phyloP scores from a whole-genome alignment of 1,140 invertebrate species.

The Drosophila sp. region DNA sequence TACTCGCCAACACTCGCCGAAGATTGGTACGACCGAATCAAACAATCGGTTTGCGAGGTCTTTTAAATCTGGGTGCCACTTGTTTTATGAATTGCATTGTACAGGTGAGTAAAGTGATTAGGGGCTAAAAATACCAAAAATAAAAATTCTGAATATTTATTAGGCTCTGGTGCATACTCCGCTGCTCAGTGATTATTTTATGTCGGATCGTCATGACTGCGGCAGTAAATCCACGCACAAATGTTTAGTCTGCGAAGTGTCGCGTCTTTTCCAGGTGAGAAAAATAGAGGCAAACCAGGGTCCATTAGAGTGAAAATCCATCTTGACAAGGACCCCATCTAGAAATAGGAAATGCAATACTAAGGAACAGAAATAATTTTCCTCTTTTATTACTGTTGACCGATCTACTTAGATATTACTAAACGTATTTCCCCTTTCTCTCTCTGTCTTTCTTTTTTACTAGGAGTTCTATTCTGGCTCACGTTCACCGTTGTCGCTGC shows the following conservation, averaged over 20 bases:
- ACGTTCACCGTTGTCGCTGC: slow-evolving; percentile 93
- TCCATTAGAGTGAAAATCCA: too few species aligned
- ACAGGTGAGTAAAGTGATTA: slow-evolving; percentile 85
- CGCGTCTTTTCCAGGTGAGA: slow-evolving; percentile 89
- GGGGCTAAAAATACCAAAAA: neutral
- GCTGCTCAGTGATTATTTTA: slow-evolving; percentile 96
- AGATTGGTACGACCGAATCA: slow-evolving; percentile 91
- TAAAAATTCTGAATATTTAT: slow-evolving; percentile 19
- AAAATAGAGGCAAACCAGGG: neutral
- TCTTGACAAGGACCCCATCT: too few species aligned
- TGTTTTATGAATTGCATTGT: slow-evolving; percentile 99
- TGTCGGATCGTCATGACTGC: slow-evolving; percentile 95
- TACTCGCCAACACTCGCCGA: slow-evolving; percentile 90
- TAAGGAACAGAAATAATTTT: neutral
- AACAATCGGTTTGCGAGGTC: slow-evolving; percentile 94
- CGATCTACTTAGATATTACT: too few species aligned
- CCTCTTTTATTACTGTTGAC: too few species aligned
- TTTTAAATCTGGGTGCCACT: slow-evolving; percentile 98
- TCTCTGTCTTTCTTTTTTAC: slow-evolving; percentile 48
- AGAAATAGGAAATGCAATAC: too few species aligned
- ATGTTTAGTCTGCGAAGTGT: slow-evolving; percentile 97
- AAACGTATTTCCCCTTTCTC: neutral
- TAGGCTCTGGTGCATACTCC: slow-evolving; percentile 96
- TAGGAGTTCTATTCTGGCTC: slow-evolving; percentile 96
- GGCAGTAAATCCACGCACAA: slow-evolving; percentile 86